Conservation (phyloP, 2,113 vertebrate species). For the Lepisosteus oculatus region DNA sequence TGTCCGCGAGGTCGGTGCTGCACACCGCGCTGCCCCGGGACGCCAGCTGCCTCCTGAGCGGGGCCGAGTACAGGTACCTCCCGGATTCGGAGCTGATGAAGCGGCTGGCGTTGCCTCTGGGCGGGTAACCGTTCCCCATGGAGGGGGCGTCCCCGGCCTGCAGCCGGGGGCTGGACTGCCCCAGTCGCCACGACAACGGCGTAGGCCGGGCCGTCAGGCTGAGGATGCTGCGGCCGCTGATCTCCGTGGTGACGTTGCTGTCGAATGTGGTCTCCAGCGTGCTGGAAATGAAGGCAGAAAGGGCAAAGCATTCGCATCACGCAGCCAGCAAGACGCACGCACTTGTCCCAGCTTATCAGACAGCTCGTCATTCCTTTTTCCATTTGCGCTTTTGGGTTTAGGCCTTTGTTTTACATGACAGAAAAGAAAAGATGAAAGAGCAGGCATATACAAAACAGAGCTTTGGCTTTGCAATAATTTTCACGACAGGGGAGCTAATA, state of each 20-base stretch:
- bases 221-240: slow-evolving; percentile 84
- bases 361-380: no score
- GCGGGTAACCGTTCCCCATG: slow-evolving; percentile 78
- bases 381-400: no score
- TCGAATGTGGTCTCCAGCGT: slow-evolving; percentile 94
- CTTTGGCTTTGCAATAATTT: no score
- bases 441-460: no score
- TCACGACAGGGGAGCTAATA: no score
- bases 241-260: slow-evolving; percentile 83
- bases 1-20: slow-evolving; percentile 75
- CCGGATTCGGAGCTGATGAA: slow-evolving; percentile 60
- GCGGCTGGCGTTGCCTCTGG: slow-evolving; percentile 68
- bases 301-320: neutral
- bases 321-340: neutral
- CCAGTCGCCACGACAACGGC: slow-evolving; percentile 87
- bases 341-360: no score
- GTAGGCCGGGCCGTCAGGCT: slow-evolving; percentile 77
- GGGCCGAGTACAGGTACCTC: slow-evolving; percentile 80
- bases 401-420: no score
- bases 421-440: no score
- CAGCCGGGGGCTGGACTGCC: slow-evolving; percentile 90
- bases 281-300: slow-evolving; percentile 51
- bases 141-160: slow-evolving; percentile 94
- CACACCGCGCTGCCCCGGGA: slow-evolving; percentile 71
- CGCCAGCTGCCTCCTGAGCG: slow-evolving; percentile 80